Base-by-base conservation (phyloP, 1,140 invertebrate species). In the Chrysomallon squamiferum region DNA sequence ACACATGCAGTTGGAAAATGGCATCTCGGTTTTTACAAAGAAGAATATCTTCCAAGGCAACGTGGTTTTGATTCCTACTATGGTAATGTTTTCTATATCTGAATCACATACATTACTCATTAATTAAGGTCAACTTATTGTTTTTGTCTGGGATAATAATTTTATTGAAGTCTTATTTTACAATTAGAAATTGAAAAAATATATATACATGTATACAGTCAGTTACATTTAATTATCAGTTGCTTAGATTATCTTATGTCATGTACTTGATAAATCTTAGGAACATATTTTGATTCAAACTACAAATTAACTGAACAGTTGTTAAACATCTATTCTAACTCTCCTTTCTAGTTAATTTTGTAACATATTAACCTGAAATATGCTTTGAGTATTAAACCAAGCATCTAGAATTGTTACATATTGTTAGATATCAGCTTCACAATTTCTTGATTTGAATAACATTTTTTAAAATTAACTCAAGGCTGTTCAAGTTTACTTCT, bases 1-100 rank as follows among this genome's bases (percentile, higher is more conserved):
- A 85, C 81, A 7, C 84, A 86, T 62, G 72, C 72, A 47, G 76
- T 85, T 11, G 85, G 85, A 3, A 86, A 86, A 68, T 86, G 85
- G 84, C 84, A 86, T 70, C 61, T 86, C 7, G 85, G 85, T 9
- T 83, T 83, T 69, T 85, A 78, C 63, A 79, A 79, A 50, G 64
- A 82, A 41, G 72, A 80, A 20, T 85, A 72, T 66, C 60, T 72
- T 1, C 85, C 85, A n/a, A 77, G 65, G 5, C 69, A 73, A 29
- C 59, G 84, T 22, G 85, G 84, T 27, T 86, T 86, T 70, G 80
- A 86, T 68, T 74, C 80, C 0, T 84, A 76, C 62, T 84, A 74
- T 74, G 85, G 84, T 73, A 75, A 18, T 60, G 57, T 3, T 54
- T 25, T 9, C 5, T 43, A 15, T 20, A 15, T 0, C 3, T 30